Percentiles rank a stretch among this genome's conserved stretches.
These are phyloP conservation scores for Coenonympha arcania DNA, from an alignment of 2,888 invertebrate genomes.

Conservation along the genomic window DNA sequence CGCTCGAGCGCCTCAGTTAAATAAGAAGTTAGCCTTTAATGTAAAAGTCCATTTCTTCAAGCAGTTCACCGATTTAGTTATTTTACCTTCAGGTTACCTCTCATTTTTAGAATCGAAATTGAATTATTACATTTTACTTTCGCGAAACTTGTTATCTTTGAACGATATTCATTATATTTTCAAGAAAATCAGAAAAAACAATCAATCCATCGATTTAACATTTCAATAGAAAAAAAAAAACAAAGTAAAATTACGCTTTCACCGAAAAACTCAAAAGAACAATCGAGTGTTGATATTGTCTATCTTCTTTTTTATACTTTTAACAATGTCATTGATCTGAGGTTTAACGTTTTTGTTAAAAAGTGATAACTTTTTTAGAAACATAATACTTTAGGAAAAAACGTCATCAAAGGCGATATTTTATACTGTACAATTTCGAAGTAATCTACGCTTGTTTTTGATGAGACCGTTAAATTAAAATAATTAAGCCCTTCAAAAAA, in stretches of 20 bases:
- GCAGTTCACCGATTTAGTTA: slow-evolving; percentile 12
- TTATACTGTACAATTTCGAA: slow-evolving; percentile 41
- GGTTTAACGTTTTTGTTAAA: slow-evolving; percentile 25
- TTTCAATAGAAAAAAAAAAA: slow-evolving; percentile 40
- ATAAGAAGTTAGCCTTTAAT: slow-evolving; percentile 60
- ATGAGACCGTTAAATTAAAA: slow-evolving; percentile 51
- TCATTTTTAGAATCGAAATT: too few relatives aligned
- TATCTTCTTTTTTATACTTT: slow-evolving; percentile 31
- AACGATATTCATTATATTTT: slow-evolving; percentile 13
- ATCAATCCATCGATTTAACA: slow-evolving; percentile 41
- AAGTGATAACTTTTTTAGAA: slow-evolving; percentile 40
- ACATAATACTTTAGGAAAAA: slow-evolving; percentile 23
- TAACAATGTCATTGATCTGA: slow-evolving; percentile 34
- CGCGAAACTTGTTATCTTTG: too few relatives aligned
- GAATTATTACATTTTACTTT: too few relatives aligned
- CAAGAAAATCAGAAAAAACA: slow-evolving; percentile 31
- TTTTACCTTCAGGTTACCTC: too few relatives aligned
- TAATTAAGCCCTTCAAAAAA: slow-evolving; percentile 56
- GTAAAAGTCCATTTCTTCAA: slow-evolving; percentile 34
- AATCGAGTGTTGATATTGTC: slow-evolving; percentile 26
- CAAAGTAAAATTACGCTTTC: slow-evolving; percentile 28
- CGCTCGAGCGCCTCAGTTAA: slow-evolving; percentile 63
- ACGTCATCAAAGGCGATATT: slow-evolving; percentile 22
- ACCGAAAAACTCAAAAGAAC: slow-evolving; percentile 36
- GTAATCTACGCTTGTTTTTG: slow-evolving; percentile 63